Evolutionary conservation across 2,797 vertebrate species (phyloP).

Genomic region (Cyclopterus lumpus): DNA sequence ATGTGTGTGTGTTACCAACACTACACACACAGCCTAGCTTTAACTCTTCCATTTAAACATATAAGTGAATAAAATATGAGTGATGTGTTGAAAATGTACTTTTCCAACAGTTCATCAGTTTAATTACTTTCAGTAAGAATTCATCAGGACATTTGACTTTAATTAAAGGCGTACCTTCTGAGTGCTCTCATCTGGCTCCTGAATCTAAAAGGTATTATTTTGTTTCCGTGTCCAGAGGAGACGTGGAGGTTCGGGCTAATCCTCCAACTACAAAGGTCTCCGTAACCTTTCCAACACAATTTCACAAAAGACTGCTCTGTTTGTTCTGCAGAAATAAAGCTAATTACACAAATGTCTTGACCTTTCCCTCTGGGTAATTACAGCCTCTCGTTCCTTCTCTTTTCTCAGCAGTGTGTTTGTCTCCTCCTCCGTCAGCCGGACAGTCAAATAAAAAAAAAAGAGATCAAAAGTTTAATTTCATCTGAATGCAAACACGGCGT

Average conservation of each 20-base stretch:
- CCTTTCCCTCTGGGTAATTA: constrained; percentile 77
- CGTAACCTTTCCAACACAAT: constrained; percentile 81
- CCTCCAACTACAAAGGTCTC: constrained; percentile 69
- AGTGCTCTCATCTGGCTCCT: constrained; percentile 42
- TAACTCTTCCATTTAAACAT: too few species aligned
- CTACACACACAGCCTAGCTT: too few species aligned
- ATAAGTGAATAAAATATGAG: too few species aligned
- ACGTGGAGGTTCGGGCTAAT: constrained; percentile 42
- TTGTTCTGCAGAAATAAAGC: constrained; percentile 79
- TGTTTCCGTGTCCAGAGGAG: constrained; percentile 30
- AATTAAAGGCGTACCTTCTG: constrained; percentile 59
- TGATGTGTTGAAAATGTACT: constrained; percentile 28
- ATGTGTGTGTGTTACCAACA: too few species aligned
- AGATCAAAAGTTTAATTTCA: constrained; percentile 16
- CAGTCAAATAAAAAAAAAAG: background rate
- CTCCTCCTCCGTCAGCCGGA: constrained; percentile 30
- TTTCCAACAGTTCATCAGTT: constrained; percentile 54
- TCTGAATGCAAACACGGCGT: background rate
- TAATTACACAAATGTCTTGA: constrained; percentile 80
- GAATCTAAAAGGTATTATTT: constrained; percentile 48
- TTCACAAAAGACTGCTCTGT: constrained; percentile 80
- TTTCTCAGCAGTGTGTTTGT: constrained; percentile 14
- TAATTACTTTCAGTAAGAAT: constrained; percentile 68
- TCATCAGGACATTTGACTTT: constrained; percentile 65
- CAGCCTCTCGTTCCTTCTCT: constrained; percentile 54